These are phyloP conservation scores for Plotosus lineatus DNA, from an alignment of 2,113 vertebrate species.

Conservation along the genomic window DNA sequence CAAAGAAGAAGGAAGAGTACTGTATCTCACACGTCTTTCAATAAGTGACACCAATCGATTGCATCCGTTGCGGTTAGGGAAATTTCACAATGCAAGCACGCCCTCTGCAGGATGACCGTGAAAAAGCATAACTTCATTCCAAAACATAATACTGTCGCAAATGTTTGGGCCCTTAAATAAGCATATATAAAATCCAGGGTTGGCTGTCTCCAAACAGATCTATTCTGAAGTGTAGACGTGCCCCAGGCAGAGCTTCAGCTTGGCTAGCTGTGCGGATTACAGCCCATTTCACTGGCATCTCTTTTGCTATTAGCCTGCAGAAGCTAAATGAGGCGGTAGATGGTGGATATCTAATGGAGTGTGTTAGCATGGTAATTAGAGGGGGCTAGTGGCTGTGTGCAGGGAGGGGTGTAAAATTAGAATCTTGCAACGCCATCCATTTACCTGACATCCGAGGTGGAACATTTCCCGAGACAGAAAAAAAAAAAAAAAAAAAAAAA, in stretches of 20 bases:
- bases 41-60: background rate
- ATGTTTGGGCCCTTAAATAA: slow-evolving; percentile 44
- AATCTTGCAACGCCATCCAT: slow-evolving; percentile 51
- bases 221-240: slow-evolving; percentile 48
- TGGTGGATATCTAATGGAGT: slow-evolving; percentile 60
- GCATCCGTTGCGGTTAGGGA: background rate
- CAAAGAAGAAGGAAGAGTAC: background rate
- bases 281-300: slow-evolving; percentile 51
- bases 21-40: background rate
- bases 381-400: slow-evolving; percentile 36
- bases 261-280: slow-evolving; percentile 44
- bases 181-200: slow-evolving; percentile 18
- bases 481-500: no score
- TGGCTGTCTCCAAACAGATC: slow-evolving; percentile 38
- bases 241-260: slow-evolving; percentile 50
- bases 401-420: slow-evolving; percentile 44
- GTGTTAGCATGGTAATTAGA: slow-evolving; percentile 60
- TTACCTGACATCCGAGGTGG: slow-evolving; percentile 43
- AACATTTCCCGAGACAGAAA: slow-evolving; percentile 20
- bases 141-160: slow-evolving; percentile 1
- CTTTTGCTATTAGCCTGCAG: slow-evolving; percentile 55
- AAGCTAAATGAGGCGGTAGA: slow-evolving; percentile 56
- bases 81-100: slow-evolving; percentile 57
- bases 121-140: background rate
- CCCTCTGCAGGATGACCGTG: slow-evolving; percentile 61